Evolutionary conservation across 2,113 vertebrate species (phyloP).

Genomic region (Lophura nycthemera): DNA sequence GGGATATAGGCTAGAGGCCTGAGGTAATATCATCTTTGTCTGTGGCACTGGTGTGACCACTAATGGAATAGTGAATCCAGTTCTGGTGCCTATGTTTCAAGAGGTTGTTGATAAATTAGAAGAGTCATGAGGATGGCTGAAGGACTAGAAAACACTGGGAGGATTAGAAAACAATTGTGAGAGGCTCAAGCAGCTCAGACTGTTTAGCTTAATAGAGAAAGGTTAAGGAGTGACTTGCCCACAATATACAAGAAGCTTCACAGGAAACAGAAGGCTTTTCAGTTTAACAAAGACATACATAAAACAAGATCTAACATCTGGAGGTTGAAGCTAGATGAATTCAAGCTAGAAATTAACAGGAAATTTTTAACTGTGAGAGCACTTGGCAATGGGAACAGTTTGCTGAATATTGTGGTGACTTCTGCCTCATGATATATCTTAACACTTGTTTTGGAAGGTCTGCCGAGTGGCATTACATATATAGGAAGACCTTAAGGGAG

Average conservation of each 20-base stretch:
- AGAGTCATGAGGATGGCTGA: slow-evolving; percentile 55
- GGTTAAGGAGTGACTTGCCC: slow-evolving; percentile 68
- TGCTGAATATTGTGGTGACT: neutral
- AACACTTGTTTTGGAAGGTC: neutral
- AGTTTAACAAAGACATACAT: slow-evolving; percentile 11
- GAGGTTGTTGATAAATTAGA: slow-evolving; percentile 69
- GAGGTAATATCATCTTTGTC: slow-evolving; percentile 13
- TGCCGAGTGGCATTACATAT: neutral
- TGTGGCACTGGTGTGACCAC: slow-evolving; percentile 36
- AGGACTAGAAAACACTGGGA: slow-evolving; percentile 56
- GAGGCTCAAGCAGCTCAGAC: slow-evolving; percentile 69
- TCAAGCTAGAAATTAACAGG: slow-evolving; percentile 15
- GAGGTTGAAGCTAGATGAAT: slow-evolving; percentile 2
- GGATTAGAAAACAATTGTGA: slow-evolving; percentile 72
- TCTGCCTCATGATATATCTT: rapidly evolving
- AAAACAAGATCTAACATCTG: slow-evolving; percentile 28
- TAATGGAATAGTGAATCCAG: slow-evolving; percentile 43
- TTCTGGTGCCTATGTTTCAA: slow-evolving; percentile 59
- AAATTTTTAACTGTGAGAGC: neutral
- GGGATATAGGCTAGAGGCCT: neutral
- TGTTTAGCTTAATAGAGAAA: slow-evolving; percentile 70
- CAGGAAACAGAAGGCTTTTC: slow-evolving; percentile 65
- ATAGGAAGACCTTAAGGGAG: neutral
- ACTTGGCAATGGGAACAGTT: neutral
- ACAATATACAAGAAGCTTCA: slow-evolving; percentile 58